Conservation (phyloP, 23 tunicate species). For the Botrylloides violaceus region DNA sequence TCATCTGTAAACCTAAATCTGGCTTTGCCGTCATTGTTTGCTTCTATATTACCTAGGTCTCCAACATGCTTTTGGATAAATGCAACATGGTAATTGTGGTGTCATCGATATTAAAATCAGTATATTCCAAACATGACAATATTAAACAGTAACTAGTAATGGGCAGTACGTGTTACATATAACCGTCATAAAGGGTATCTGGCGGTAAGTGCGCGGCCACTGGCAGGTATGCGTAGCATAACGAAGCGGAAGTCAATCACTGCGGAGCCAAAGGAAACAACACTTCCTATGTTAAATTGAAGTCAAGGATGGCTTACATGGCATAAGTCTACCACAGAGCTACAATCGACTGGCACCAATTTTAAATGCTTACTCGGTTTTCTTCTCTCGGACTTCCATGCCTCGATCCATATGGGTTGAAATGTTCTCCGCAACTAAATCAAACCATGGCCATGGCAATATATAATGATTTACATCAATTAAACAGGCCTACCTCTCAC, state of each 20-base stretch:
- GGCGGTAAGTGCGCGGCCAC: too few relatives aligned
- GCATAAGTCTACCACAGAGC: too few relatives aligned
- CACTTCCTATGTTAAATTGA: too few relatives aligned
- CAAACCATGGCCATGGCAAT: not conserved
- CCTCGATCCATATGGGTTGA: slow-evolving; percentile 38
- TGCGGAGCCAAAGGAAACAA: too few relatives aligned
- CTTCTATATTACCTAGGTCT: slow-evolving; percentile 72
- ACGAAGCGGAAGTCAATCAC: too few relatives aligned
- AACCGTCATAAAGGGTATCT: too few relatives aligned
- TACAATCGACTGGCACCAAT: too few relatives aligned
- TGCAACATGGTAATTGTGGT: not conserved
- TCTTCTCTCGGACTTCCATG: slow-evolving; percentile 45
- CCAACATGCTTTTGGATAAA: slow-evolving; percentile 45
- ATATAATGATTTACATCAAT: not conserved
- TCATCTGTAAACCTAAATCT: slow-evolving; percentile 56
- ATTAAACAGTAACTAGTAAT: not conserved
- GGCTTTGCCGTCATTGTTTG: slow-evolving; percentile 47
- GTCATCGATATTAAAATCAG: not conserved
- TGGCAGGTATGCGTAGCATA: too few relatives aligned
- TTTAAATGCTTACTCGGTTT: slow-evolving; percentile 24
- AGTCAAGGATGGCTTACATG: too few relatives aligned
- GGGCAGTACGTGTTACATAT: too few relatives aligned
- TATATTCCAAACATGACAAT: not conserved
- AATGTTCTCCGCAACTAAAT: slow-evolving; percentile 71
- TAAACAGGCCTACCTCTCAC: slow-evolving; percentile 16